Percentiles rank a stretch among this genome's conserved stretches.
phyloP scores from a whole-genome alignment of 2,797 vertebrate genomes.

The Lateolabrax maculatus region DNA sequence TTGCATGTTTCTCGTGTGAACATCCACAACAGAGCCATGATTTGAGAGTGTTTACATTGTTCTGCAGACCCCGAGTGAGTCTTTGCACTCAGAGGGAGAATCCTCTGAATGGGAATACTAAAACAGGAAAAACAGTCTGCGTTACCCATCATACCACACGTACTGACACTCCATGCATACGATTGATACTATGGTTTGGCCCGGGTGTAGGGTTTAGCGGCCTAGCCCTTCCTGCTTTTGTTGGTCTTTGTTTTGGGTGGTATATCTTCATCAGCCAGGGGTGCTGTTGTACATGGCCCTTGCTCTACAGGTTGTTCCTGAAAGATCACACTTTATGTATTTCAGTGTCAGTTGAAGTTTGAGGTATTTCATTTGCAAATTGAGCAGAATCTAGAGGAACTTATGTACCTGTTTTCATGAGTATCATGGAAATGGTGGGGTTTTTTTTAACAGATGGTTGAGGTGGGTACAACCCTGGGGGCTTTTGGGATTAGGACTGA shows the following conservation, averaged over 20 bases:
- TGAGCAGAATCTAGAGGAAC: constrained; percentile 31
- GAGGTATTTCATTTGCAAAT: constrained; percentile 68
- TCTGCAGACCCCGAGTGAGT: constrained; percentile 29
- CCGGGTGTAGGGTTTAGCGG: constrained; percentile 57
- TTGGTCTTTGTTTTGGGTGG: constrained; percentile 76
- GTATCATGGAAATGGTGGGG: constrained; percentile 66
- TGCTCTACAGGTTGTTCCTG: constrained; percentile 60
- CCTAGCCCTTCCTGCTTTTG: constrained; percentile 85
- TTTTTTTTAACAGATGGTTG: constrained; percentile 51
- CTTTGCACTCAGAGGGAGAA: constrained; percentile 28
- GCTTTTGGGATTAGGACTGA: constrained; percentile 55
- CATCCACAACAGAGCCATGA: constrained; percentile 28
- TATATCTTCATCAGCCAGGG: constrained; percentile 53
- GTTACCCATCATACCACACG: constrained; percentile 35
- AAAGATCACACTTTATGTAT: constrained; percentile 43
- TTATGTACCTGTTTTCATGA: constrained; percentile 23
- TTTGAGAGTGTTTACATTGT: constrained; percentile 58
- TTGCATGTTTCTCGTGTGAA: constrained; percentile 34
- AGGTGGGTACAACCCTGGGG: constrained; percentile 61
- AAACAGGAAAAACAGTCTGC: constrained; percentile 71
- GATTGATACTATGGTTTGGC: constrained; percentile 49
- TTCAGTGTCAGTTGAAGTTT: constrained; percentile 22
- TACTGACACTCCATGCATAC: constrained; percentile 40
- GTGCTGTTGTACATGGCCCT: constrained; percentile 56
- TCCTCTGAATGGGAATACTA: constrained; percentile 54